phyloP scores from a whole-genome alignment of 2,113 vertebrate genomes.

The Sphaerodactylus townsendi region DNA sequence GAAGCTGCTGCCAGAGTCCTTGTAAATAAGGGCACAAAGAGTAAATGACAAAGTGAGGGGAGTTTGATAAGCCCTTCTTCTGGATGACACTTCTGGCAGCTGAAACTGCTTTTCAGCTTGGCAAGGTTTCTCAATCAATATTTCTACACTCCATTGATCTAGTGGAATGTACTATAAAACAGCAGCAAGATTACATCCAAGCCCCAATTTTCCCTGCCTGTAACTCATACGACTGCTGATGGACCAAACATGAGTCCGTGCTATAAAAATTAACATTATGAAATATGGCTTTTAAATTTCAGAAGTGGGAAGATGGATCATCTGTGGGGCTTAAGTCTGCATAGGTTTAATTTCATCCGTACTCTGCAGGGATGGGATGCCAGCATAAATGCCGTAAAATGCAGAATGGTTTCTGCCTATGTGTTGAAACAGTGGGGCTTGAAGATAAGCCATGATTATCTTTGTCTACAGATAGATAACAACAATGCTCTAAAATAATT shows the following conservation, averaged over 20 bases:
- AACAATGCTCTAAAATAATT: background rate
- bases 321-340: background rate
- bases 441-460: background rate
- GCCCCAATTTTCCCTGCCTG: background rate
- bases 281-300: conserved; percentile 10
- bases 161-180: conserved; percentile 18
- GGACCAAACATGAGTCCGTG: background rate
- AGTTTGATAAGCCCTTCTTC: conserved; percentile 31
- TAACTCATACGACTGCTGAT: background rate
- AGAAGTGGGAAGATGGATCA: conserved; percentile 4
- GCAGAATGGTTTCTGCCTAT: background rate
- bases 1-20: conserved; percentile 11
- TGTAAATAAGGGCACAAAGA: conserved; percentile 31
- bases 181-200: conserved; percentile 9
- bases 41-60: conserved; percentile 37
- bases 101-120: background rate
- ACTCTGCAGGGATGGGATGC: background rate
- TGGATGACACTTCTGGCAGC: conserved; percentile 19
- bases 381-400: background rate
- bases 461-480: background rate
- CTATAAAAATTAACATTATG: background rate
- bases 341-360: conserved; percentile 28
- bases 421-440: background rate
- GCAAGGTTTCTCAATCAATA: conserved; percentile 8
- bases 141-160: conserved; percentile 18